These are phyloP conservation scores for Raja brachyura DNA, from an alignment of 2,113 vertebrate species.

Conservation along the genomic window DNA sequence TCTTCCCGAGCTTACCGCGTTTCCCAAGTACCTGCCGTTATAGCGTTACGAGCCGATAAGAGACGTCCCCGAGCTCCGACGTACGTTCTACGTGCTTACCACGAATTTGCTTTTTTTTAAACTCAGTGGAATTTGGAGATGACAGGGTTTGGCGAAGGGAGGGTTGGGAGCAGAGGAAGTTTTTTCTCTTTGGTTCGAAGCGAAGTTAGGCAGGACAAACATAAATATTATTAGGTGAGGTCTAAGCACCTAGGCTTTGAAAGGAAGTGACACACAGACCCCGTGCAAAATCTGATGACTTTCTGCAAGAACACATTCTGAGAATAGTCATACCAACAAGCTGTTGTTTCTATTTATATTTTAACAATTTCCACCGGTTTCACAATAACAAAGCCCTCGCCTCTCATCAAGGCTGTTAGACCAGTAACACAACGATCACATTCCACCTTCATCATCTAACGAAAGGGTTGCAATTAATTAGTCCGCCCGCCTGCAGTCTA, in stretches of 20 bases:
- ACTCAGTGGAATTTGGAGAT: not conserved
- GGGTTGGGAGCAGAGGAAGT: not conserved
- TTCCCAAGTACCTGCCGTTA: too few relatives aligned
- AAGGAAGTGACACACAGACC: not conserved
- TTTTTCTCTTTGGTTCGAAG: not conserved
- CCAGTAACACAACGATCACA: not conserved
- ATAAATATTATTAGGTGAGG: not conserved
- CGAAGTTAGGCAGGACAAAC: not conserved
- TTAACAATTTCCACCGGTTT: slow-evolving; percentile 17
- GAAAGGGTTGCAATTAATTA: slow-evolving; percentile 13
- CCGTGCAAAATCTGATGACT: not conserved
- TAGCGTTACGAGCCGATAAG: too few relatives aligned
- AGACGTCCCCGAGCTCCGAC: too few relatives aligned
- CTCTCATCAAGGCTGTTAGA: not conserved
- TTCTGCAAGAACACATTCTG: slow-evolving; percentile 7
- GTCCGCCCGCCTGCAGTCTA: not conserved
- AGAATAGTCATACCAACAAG: not conserved
- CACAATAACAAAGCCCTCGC: not conserved
- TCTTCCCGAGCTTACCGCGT: too few relatives aligned
- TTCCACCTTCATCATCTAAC: not conserved
- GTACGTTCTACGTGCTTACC: too few relatives aligned
- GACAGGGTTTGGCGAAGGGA: not conserved
- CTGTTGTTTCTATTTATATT: slow-evolving; percentile 33
- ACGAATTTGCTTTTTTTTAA: too few relatives aligned
- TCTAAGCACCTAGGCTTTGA: not conserved